Evolutionary conservation across 2,113 vertebrate genomes (phyloP).

Genomic region (Grammomys surdaster): DNA sequence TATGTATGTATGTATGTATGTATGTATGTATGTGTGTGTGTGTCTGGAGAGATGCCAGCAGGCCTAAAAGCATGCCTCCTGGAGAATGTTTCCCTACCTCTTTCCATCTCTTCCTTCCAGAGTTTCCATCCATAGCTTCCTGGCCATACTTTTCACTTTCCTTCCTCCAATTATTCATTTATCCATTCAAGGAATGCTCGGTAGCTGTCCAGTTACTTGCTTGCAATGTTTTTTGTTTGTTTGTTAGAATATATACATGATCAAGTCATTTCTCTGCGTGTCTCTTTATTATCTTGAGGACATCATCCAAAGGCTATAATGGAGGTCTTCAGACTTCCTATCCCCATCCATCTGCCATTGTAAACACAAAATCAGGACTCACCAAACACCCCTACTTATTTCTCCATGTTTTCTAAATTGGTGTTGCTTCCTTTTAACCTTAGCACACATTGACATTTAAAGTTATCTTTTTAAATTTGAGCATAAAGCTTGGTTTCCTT

Average conservation of each 20-base stretch:
- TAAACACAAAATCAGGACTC: background rate
- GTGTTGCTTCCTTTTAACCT: background rate
- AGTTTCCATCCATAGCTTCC: constrained; percentile 37
- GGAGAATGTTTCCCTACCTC: background rate
- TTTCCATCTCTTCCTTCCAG: constrained; percentile 19
- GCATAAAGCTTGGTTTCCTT: background rate
- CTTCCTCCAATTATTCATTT: constrained; percentile 40
- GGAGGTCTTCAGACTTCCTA: background rate
- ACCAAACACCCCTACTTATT: background rate
- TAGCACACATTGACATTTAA: background rate
- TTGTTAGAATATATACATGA: background rate
- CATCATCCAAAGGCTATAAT: background rate
- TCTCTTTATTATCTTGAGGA: background rate
- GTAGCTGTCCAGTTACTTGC: constrained; percentile 16
- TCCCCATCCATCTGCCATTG: background rate
- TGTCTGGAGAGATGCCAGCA: too few relatives aligned
- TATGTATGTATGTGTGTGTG: too few relatives aligned
- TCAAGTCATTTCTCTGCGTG: background rate
- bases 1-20: too few relatives aligned
- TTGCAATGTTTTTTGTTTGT: background rate
- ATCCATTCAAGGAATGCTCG: constrained; percentile 49
- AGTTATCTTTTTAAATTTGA: background rate
- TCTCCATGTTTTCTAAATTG: background rate
- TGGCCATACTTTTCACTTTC: background rate
- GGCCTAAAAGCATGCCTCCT: background rate